Evolutionary conservation across 2,888 invertebrate species (phyloP).

Genomic region (Yponomeuta plumbellus): DNA sequence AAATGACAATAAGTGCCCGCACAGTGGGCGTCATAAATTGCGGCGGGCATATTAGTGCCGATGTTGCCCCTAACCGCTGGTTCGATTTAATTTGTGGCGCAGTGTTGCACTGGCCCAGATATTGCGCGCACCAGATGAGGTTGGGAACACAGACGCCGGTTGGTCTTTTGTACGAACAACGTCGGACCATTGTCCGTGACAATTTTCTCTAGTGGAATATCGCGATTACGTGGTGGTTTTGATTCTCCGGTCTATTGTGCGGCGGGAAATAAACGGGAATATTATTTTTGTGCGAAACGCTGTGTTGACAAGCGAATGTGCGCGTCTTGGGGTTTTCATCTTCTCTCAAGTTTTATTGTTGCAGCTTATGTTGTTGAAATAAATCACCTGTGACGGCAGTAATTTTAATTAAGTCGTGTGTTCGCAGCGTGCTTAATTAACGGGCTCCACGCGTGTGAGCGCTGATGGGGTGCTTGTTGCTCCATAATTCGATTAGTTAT

Average conservation of each 20-base stretch:
- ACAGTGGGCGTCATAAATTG: conserved; percentile 42
- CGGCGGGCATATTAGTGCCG: conserved; percentile 50
- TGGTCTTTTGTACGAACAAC: conserved; percentile 5
- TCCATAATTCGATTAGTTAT: background rate
- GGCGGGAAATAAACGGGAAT: background rate
- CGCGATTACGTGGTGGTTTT: conserved; percentile 2
- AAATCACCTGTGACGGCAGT: background rate
- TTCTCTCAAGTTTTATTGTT: background rate
- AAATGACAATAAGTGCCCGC: background rate
- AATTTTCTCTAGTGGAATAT: conserved; percentile 11
- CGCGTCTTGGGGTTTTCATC: background rate
- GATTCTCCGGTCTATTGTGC: conserved; percentile 1
- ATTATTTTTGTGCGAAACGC: background rate
- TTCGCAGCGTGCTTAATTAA: background rate
- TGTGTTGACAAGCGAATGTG: background rate
- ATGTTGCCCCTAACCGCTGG: conserved; percentile 47
- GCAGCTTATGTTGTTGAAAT: background rate
- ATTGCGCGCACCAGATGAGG: conserved; percentile 29
- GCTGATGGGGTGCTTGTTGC: background rate
- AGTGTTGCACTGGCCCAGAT: conserved; percentile 42
- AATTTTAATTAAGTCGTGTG: conserved; percentile 1
- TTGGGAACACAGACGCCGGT: conserved; percentile 1
- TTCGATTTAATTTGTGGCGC: conserved; percentile 49
- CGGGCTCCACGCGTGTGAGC: background rate
- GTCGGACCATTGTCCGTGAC: conserved; percentile 1